Evolutionary conservation across 1,140 invertebrate species (phyloP), one percentile per base, ranked within the genome.

Genomic region (Drepana arcuata): DNA sequence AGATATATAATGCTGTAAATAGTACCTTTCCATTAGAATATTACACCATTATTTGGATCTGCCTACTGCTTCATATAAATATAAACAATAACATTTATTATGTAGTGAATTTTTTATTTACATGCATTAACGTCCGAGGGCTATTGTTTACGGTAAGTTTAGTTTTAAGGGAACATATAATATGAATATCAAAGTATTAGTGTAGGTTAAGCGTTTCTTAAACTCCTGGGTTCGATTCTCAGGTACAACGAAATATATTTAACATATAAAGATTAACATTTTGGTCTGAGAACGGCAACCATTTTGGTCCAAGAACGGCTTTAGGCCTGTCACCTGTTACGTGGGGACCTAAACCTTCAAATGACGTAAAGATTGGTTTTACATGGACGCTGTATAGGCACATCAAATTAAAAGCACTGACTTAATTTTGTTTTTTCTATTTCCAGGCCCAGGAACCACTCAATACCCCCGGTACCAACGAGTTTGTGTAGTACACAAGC

Each of bases 401-500:
- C n/a, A 14, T 30, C 28, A 14, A 14, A 14, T 14, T 14, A 14
- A 9, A 14, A 30, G 14, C 9, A 14, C 3, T n/a, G n/a, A 36
- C 12, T 16, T 41, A 26, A 33, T 33, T 7, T 41, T 42, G 62
- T 58, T 74, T 60, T 69, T n/a, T 26, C 63, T 73, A 48, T 77
- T 86, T 83, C 5, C 84, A 91, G 90, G 89, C 89, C 49, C 89
- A 91, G 79, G 88, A 91, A 83, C 90, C 90, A 36, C 85, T 91
- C 55, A 91, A 89, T 45, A 87, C 86, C 74, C 87, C 89, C 59
- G 88, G 88, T 62, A 89, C 87, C 65, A 90, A 90, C 81, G 89
- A 91, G 60, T 90, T 88, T 78, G 89, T 91, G 75, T 85, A 85
- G 78, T 75, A 64, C 58, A 23, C 50, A 51, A 58, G 62, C 62